These are phyloP conservation scores for Cremastinae sp. DNA, from an alignment of 2,888 invertebrate species.

Conservation along the genomic window DNA sequence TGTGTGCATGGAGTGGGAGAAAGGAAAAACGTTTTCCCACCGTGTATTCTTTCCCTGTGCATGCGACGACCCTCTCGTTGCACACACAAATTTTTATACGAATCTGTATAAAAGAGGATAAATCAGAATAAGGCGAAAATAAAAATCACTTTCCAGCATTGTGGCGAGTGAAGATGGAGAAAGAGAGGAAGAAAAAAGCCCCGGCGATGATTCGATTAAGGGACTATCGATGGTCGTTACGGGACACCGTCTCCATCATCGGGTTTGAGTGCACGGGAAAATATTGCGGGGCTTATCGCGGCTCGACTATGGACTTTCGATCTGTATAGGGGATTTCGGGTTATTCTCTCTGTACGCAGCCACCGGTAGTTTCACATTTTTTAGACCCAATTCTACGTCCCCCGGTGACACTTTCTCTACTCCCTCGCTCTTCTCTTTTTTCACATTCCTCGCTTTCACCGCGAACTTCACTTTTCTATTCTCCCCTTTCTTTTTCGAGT, in stretches of 20 bases:
- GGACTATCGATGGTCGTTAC: slow-evolving; percentile 78
- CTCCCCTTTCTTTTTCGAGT: slow-evolving; percentile 58
- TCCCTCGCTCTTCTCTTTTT: slow-evolving; percentile 31
- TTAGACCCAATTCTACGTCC: slow-evolving; percentile 64
- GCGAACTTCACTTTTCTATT: slow-evolving; percentile 36
- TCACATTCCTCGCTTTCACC: slow-evolving; percentile 36
- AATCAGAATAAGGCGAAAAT: slow-evolving; percentile 79
- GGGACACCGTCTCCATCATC: slow-evolving; percentile 65
- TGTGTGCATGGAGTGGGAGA: slow-evolving; percentile 32
- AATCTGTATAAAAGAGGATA: slow-evolving; percentile 67
- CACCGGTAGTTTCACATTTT: slow-evolving; percentile 53
- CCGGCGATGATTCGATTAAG: slow-evolving; percentile 78
- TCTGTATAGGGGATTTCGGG: slow-evolving; percentile 64
- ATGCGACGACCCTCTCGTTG: slow-evolving; percentile 23
- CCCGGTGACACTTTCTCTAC: slow-evolving; percentile 49
- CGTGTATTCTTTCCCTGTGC: slow-evolving; percentile 13
- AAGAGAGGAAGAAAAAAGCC: slow-evolving; percentile 42
- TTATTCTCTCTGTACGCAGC: slow-evolving; percentile 16
- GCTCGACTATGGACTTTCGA: slow-evolving; percentile 69
- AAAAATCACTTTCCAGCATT: slow-evolving; percentile 80
- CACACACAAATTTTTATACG: slow-evolving; percentile 55
- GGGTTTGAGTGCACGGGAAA: slow-evolving; percentile 58
- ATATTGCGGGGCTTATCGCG: slow-evolving; percentile 72
- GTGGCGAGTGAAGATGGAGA: slow-evolving; percentile 64
- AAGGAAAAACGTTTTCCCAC: slow-evolving; percentile 54